Percentiles rank a stretch among this genome's conserved stretches.
These are phyloP conservation scores for Malacoctenus gilli DNA, from an alignment of 2,797 vertebrate species.

Conservation along the genomic window DNA sequence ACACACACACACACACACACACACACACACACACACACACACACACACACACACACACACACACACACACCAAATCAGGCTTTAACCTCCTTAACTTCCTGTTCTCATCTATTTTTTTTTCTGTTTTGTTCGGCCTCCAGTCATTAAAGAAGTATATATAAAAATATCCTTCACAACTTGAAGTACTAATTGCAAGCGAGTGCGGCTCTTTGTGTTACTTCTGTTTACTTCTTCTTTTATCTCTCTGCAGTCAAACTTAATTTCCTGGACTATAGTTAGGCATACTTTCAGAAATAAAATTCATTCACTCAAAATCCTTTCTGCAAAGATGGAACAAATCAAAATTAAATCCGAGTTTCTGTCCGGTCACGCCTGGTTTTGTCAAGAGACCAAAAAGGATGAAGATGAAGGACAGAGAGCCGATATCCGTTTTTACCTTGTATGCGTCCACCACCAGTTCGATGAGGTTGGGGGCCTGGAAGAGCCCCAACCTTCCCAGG, in stretches of 20 bases:
- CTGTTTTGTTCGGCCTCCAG: slow-evolving; percentile 25
- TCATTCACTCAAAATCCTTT: not conserved
- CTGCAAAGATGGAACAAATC: not conserved
- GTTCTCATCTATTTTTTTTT: slow-evolving; percentile 35
- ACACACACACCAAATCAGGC: slow-evolving; percentile 4
- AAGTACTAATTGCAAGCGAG: slow-evolving; percentile 7
- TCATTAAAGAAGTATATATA: slow-evolving; percentile 19
- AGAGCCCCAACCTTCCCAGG: slow-evolving; percentile 88
- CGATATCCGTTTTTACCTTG: slow-evolving; percentile 81
- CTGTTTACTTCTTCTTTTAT: not conserved
- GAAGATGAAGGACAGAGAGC: not conserved
- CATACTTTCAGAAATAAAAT: not conserved
- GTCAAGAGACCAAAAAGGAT: too few species aligned
- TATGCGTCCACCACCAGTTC: slow-evolving; percentile 95
- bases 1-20: slow-evolving; percentile 11
- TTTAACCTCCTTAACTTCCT: slow-evolving; percentile 43
- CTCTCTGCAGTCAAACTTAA: not conserved
- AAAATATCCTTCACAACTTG: slow-evolving; percentile 13
- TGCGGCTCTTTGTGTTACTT: not conserved
- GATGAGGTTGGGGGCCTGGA: slow-evolving; percentile 91
- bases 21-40: slow-evolving; percentile 20
- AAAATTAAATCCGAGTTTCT: too few species aligned
- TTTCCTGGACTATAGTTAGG: not conserved
- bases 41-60: slow-evolving; percentile 4
- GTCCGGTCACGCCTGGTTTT: too few species aligned